Base-by-base conservation (phyloP, 2,888 invertebrate species). In the Ophioninae sp. region DNA sequence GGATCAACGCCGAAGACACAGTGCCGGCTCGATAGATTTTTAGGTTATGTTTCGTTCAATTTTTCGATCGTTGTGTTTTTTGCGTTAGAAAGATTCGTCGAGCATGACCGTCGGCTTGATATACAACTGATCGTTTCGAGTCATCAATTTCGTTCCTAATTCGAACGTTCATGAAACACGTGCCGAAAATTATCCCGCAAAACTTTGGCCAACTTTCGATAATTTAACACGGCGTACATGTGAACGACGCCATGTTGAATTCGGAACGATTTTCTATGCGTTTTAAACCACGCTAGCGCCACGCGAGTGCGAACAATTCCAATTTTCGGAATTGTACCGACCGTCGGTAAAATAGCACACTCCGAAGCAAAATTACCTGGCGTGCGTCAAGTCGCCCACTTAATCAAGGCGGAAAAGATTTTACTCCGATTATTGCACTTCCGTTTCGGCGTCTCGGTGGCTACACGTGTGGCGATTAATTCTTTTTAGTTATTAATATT, bases 41-140 rank as follows among this genome's bases (percentile, higher is more conserved):
- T 78, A 84, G 85, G 85, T 85, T 85, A 85, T 30, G 79, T 23
- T 30, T 0, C 44, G 65, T 59, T 8, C 17, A 17, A 17, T 59
- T 64, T 59, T n/a, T 41, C 59, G n/a, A 37, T 20, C 68, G 39
- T 65, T 58, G 64, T 5, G 8, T 67, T 41, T 3, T 71, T 20
- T 51, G 22, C 17, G 17, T 13, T 13, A 22, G 10, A 63, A 68
- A n/a, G 30, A 22, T 76, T 23, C 23, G 23, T 20, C 44, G 44
- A 69, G 30, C 7, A 7, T 41, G 37, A 22, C 22, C 61, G 13
- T 1, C 6, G 17, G 2, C 23, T 3, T 6, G 5, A 51, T 51
- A 13, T 0, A 17, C 17, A 51, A 5, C 13, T 13, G 51, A 51
- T 10, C 17, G 13, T 51, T 10, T 13, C 13, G 51, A 5, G 13